Conservation (phyloP, 92 coral and sea anemone species). For the Parazoanthus atlanticus region DNA sequence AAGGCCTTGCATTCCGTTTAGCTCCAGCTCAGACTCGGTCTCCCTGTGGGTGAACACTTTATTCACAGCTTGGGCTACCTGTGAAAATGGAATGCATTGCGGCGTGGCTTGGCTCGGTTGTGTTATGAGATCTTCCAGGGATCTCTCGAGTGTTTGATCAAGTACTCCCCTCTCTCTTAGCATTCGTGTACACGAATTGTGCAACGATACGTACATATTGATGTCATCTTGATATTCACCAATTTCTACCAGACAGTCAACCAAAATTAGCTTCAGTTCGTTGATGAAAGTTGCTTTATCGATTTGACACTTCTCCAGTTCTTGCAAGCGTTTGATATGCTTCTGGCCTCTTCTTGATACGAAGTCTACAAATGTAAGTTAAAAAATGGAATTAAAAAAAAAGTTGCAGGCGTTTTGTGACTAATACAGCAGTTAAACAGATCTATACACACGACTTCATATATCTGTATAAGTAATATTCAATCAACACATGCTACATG, state of each 20-base stretch:
- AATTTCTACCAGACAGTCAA: constrained; percentile 20
- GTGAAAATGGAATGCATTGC: not conserved
- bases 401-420: not conserved
- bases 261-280: constrained; percentile 15
- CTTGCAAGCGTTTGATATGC: constrained; percentile 9
- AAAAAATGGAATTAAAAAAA: not conserved
- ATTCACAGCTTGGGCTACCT: not conserved
- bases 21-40: not conserved
- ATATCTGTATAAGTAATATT: no score
- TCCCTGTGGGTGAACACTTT: not conserved
- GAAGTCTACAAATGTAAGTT: not conserved
- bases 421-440: no score
- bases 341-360: constrained; percentile 32
- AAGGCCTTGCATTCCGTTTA: constrained; percentile 28
- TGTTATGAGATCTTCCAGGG: not conserved
- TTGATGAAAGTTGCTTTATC: not conserved
- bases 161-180: constrained; percentile 1
- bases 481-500: no score
- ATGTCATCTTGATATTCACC: constrained; percentile 14
- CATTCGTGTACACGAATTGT: not conserved
- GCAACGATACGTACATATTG: not conserved
- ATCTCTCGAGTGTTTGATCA: not conserved
- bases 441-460: no score
- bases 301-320: not conserved
- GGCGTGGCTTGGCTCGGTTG: not conserved